Evolutionary conservation across 1,140 invertebrate species (phyloP).

Genomic region (Agrypnia vestita): DNA sequence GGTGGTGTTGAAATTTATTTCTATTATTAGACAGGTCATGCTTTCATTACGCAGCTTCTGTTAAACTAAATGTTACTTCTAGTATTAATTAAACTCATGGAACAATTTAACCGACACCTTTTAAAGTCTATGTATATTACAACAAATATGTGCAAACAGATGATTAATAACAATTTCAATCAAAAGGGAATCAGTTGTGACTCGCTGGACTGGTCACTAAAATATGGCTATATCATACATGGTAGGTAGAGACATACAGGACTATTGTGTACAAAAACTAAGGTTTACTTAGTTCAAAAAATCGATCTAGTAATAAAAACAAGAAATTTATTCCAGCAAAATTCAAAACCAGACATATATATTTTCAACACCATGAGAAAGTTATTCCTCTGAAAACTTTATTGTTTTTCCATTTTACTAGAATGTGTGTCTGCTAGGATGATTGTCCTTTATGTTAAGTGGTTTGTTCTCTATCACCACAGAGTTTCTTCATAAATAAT

Average conservation of each 20-base stretch:
- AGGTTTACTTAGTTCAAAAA: too few relatives aligned
- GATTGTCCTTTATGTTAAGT: too few relatives aligned
- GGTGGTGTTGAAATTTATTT: slow-evolving; percentile 51
- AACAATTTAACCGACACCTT: slow-evolving; percentile 55
- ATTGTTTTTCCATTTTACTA: too few relatives aligned
- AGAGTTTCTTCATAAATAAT: too few relatives aligned
- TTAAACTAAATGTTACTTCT: slow-evolving; percentile 59
- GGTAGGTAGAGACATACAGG: neutral
- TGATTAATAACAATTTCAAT: slow-evolving; percentile 11
- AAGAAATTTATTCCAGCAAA: too few relatives aligned
- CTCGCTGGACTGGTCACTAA: neutral
- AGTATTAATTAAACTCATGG: slow-evolving; percentile 55
- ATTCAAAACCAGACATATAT: too few relatives aligned
- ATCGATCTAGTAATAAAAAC: too few relatives aligned
- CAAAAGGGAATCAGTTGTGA: neutral
- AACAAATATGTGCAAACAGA: slow-evolving; percentile 44
- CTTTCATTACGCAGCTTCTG: slow-evolving; percentile 55
- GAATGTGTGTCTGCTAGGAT: too few relatives aligned
- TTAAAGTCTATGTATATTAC: slow-evolving; percentile 57
- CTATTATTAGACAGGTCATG: slow-evolving; percentile 55
- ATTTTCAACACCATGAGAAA: too few relatives aligned
- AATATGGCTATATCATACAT: slow-evolving; percentile 1
- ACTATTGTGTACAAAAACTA: too few relatives aligned
- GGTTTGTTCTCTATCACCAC: too few relatives aligned
- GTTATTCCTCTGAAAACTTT: too few relatives aligned